Base-by-base conservation (phyloP, 1,140 invertebrate species). In the Lepidurus couesii region DNA sequence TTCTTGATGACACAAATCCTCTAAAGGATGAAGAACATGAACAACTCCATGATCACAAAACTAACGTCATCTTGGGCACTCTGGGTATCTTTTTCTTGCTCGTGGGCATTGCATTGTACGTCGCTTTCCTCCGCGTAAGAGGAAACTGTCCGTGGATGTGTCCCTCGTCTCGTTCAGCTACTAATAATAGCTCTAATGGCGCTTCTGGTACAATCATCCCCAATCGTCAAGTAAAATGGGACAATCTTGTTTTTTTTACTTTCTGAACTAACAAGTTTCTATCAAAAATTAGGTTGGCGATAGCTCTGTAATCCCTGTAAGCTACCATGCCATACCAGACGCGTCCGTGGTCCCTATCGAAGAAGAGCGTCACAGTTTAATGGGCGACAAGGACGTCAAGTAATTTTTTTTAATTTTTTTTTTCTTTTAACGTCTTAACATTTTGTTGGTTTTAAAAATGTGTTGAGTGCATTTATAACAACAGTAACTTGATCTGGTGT, bases 21-120 rank as follows among this genome's bases (percentile, higher is more conserved):
- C 13, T 47, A 16, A 21, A 77, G n/a, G 47, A 42, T 42, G 73
- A 74, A 79, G 74, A 74, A 42, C 74, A 34, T 13, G 42, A 24
- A 26, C 73, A 75, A 34, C 42, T 21, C 3, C 78, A 79, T 34
- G 73, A 79, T 26, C 78, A 79, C 44, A 21, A 79, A 45, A 79
- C 78, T n/a, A 79, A 79, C 53, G 78, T 79, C 9, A 79, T 79
- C 24, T 44, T 79, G 24, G 78, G 78, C 21, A 75, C 78, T 5
- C 44, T 79, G 24, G 78, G 78, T 11, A 75, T 79, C 9, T 44
- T 44, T 26, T 47, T 79, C 21, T 45, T 79, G 9, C 78, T 79
- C 24, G 53, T 79, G 7, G 75, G 78, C 34, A 74, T 79, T 21
- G 78, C 43, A 26, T 13, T 79, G n/a, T 79, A 79, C 47, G 21